Percentiles rank a stretch among this genome's conserved stretches.
phyloP scores from a whole-genome alignment of 2,797 vertebrate genomes.

The Esox lucius region DNA sequence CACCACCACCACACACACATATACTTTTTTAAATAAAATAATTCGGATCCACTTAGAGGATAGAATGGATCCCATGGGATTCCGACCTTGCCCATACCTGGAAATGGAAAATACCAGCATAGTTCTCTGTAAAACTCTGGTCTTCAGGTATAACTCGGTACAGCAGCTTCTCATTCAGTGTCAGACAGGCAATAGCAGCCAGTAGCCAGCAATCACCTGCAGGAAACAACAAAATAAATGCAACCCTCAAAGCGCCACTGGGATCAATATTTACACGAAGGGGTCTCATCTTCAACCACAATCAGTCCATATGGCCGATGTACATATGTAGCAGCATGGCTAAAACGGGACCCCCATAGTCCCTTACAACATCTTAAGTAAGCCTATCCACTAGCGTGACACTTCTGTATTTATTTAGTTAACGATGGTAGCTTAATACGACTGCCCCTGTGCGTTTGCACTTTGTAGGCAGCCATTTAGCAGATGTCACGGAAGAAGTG shows the following conservation, averaged over 20 bases:
- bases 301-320: not conserved
- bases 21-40: too few relatives aligned
- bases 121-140: constrained; percentile 84
- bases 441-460: too few relatives aligned
- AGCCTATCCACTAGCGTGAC: not conserved
- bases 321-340: not conserved
- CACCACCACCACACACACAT: too few relatives aligned
- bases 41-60: not conserved
- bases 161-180: constrained; percentile 84
- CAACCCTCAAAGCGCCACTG: not conserved
- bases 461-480: not conserved
- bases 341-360: not conserved
- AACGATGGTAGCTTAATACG: too few relatives aligned
- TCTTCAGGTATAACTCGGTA: constrained; percentile 85
- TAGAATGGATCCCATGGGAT: not conserved
- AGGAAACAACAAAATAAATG: constrained; percentile 12
- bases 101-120: constrained; percentile 94
- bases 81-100: constrained; percentile 60
- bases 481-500: not conserved
- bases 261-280: too few relatives aligned
- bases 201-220: constrained; percentile 91
- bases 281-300: too few relatives aligned
- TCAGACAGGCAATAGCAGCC: constrained; percentile 92
- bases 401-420: not conserved
- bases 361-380: too few relatives aligned